A percentile compares a stretch with the other conserved stretches of the same genome.
Evolutionary conservation across 2,113 vertebrate genomes (phyloP).

Genomic region (Laterallus jamaicensis): DNA sequence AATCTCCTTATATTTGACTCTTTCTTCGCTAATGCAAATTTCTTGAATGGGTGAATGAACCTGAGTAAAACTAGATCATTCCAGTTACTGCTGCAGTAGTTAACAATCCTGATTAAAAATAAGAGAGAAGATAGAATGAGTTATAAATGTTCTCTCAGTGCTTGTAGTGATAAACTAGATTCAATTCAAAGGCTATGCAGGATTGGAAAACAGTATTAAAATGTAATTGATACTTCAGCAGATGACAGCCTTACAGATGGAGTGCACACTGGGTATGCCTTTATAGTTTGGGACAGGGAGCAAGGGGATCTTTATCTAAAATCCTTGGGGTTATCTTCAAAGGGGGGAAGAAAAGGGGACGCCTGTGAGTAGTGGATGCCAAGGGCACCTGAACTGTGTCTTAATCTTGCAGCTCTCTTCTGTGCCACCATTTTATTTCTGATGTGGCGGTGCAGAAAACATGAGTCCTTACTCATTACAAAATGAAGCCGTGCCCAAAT

Average conservation of each 20-base stretch:
- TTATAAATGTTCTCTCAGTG: background rate
- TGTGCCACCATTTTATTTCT: conserved; percentile 51
- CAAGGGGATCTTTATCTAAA: background rate
- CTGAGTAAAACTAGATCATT: background rate
- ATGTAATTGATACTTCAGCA: background rate
- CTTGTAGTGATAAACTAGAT: background rate
- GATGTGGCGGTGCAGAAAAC: conserved; percentile 39
- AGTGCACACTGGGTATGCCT: background rate
- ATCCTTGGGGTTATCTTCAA: background rate
- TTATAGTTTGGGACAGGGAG: background rate
- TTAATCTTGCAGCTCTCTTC: conserved; percentile 39
- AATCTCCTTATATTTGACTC: conserved; percentile 1
- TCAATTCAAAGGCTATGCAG: background rate
- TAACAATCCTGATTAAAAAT: background rate
- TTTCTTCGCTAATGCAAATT: background rate
- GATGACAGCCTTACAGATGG: background rate
- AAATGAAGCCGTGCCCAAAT: conserved; percentile 10
- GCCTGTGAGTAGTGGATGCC: background rate
- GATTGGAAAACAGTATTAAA: background rate
- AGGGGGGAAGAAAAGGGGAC: background rate
- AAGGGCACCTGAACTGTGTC: conserved; percentile 20
- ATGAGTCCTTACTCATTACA: conserved; percentile 25
- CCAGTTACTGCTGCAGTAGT: background rate
- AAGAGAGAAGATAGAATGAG: background rate
- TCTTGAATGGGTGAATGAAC: background rate